Conservation (phyloP, 2,113 vertebrate species). For the Chrysochloris asiatica region DNA sequence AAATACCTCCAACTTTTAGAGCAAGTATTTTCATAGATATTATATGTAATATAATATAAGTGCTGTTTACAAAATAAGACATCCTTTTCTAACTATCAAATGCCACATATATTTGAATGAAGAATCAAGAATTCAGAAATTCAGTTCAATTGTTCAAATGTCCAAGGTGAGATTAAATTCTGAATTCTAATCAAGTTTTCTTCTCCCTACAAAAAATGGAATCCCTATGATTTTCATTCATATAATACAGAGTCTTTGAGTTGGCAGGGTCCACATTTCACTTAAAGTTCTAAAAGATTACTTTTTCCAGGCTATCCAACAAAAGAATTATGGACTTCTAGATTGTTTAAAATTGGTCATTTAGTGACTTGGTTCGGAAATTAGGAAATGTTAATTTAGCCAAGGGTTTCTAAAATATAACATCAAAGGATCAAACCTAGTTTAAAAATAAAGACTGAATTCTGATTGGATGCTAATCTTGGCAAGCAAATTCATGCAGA, state of each 20-base stretch:
- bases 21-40: constrained; percentile 16
- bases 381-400: not conserved
- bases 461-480: constrained; percentile 22
- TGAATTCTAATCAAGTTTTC: constrained; percentile 17
- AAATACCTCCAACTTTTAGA: constrained; percentile 40
- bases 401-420: constrained; percentile 20
- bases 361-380: constrained; percentile 45
- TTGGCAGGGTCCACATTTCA: not conserved
- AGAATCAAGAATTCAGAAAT: not conserved
- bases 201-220: not conserved
- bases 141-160: constrained; percentile 14
- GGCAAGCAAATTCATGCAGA: constrained; percentile 12
- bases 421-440: constrained; percentile 28
- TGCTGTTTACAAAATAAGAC: not conserved
- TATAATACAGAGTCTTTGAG: not conserved
- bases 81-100: not conserved
- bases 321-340: constrained; percentile 4
- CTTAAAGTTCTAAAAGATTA: not conserved
- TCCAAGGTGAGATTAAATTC: not conserved
- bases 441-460: constrained; percentile 24
- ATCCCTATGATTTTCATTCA: not conserved
- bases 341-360: constrained; percentile 9
- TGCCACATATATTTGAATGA: not conserved
- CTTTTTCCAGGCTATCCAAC: constrained; percentile 19
- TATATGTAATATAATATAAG: constrained; percentile 9